Percentiles rank a stretch among this genome's conserved stretches.
Evolutionary conservation across 2,113 vertebrate species (phyloP).

Genomic region (Thunnus maccoyii): DNA sequence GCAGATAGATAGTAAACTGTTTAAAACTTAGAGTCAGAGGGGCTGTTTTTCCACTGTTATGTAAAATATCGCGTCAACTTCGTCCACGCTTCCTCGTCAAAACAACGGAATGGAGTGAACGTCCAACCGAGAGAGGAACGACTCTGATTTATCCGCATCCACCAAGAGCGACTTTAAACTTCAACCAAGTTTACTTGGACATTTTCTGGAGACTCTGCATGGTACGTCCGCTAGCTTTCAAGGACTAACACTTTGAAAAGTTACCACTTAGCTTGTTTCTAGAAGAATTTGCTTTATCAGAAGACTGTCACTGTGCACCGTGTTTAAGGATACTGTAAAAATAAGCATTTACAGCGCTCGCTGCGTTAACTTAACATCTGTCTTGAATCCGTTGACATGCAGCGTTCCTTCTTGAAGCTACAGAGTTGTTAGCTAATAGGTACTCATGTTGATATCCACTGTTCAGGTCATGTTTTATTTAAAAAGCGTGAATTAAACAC

Average conservation of each 20-base stretch:
- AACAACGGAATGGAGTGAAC: slow-evolving; percentile 15
- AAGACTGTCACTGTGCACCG: not conserved
- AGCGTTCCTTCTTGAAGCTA: slow-evolving; percentile 11
- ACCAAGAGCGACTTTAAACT: slow-evolving; percentile 46
- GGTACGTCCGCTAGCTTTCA: slow-evolving; percentile 69
- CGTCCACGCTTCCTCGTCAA: not conserved
- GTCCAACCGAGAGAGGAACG: slow-evolving; percentile 23
- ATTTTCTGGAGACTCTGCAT: slow-evolving; percentile 56
- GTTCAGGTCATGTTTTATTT: not conserved
- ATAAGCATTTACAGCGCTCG: not conserved
- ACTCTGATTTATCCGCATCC: slow-evolving; percentile 36
- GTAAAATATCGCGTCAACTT: not conserved
- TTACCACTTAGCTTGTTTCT: not conserved
- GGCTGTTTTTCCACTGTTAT: not conserved
- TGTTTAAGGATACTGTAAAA: not conserved
- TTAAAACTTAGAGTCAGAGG: slow-evolving; percentile 56
- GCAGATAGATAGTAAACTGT: slow-evolving; percentile 60
- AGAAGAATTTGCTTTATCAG: not conserved
- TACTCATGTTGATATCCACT: not conserved
- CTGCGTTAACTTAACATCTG: slow-evolving; percentile 51
- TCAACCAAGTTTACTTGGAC: slow-evolving; percentile 42
- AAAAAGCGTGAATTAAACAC: not conserved
- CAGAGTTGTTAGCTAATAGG: not conserved
- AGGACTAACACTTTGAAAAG: not conserved
- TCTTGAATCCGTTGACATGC: slow-evolving; percentile 21